Conservation (phyloP, 1,140 invertebrate genomes). For the Orussus abietinus region DNA sequence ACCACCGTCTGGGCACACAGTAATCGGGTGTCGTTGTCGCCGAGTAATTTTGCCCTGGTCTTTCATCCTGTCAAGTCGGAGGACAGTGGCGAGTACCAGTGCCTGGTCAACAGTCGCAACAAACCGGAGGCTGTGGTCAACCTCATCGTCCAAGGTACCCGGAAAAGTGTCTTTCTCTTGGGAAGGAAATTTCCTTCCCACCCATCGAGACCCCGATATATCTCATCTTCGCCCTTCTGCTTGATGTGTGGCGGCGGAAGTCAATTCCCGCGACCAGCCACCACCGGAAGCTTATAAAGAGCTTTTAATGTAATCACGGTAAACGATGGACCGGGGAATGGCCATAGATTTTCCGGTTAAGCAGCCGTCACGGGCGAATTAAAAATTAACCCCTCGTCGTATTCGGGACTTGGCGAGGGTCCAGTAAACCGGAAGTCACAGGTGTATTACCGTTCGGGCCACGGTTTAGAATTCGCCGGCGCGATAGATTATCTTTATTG, state of each 20-base stretch:
- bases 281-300: too few species aligned
- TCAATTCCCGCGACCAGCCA: too few species aligned
- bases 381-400: neutral
- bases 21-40: slow-evolving; percentile 56
- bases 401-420: neutral
- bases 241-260: too few species aligned
- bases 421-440: slow-evolving; percentile 1
- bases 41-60: slow-evolving; percentile 61
- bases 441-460: too few species aligned
- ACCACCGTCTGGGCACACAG: slow-evolving; percentile 55
- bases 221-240: too few species aligned
- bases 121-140: slow-evolving; percentile 61
- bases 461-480: too few species aligned
- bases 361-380: neutral
- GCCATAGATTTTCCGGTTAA: neutral
- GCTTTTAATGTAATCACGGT: too few species aligned
- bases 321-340: too few species aligned
- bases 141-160: slow-evolving; percentile 67
- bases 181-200: too few species aligned
- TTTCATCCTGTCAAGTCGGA: slow-evolving; percentile 60
- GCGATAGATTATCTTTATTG: too few species aligned
- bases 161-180: too few species aligned
- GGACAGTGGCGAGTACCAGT: slow-evolving; percentile 65
- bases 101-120: slow-evolving; percentile 65
- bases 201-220: too few species aligned